Evolutionary conservation across 2,113 vertebrate species (phyloP).

Genomic region (Cinclus cinclus): DNA sequence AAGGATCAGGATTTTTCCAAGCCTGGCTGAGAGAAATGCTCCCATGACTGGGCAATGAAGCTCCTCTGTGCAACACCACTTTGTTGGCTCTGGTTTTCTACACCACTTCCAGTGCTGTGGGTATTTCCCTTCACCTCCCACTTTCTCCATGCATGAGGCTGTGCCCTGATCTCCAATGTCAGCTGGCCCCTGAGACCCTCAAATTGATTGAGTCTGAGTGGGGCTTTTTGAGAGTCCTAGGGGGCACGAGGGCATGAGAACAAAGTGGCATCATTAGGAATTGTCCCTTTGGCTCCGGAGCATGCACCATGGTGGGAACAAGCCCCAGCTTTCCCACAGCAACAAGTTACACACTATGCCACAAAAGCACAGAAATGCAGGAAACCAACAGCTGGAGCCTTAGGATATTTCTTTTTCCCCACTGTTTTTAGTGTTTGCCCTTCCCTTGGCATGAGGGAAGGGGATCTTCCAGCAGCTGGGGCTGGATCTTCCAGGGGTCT

Average conservation of each 20-base stretch:
- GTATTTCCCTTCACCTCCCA: neutral
- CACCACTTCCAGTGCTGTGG: neutral
- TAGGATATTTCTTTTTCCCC: neutral
- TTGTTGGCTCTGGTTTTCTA: neutral
- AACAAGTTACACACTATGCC: fast-evolving
- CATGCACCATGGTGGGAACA: fast-evolving
- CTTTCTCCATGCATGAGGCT: neutral
- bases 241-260: fast-evolving
- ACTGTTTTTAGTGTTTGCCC: neutral
- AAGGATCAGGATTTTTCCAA: neutral
- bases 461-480: neutral
- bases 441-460: neutral
- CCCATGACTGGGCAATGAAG: neutral
- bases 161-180: fast-evolving
- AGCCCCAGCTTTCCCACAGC: neutral
- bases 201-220: fast-evolving
- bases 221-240: neutral
- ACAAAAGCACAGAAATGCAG: neutral
- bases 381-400: neutral
- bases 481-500: neutral
- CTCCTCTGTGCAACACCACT: neutral
- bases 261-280: neutral
- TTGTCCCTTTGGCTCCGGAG: neutral
- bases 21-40: neutral
- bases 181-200: neutral